Evolutionary conservation across 1,140 invertebrate species (phyloP).

Genomic region (Nebria ingens): DNA sequence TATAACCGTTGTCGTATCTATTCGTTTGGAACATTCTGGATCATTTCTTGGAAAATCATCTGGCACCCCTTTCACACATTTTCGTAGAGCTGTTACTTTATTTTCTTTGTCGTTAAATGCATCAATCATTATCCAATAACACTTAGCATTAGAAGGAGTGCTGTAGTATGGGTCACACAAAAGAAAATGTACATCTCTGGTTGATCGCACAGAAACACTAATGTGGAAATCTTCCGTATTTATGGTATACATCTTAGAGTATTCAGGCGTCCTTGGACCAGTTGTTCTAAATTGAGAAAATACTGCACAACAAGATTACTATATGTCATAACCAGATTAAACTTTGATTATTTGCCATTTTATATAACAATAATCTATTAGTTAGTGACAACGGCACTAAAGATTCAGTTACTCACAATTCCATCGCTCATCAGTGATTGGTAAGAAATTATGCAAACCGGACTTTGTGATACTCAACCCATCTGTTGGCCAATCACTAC

Average conservation of each 20-base stretch:
- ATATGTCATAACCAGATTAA: background rate
- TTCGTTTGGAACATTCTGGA: background rate
- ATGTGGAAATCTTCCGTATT: background rate
- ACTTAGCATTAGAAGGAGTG: background rate
- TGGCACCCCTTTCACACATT: background rate
- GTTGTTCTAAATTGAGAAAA: background rate
- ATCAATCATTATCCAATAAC: slow-evolving; percentile 2
- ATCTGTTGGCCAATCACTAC: too few relatives aligned
- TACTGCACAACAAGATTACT: background rate
- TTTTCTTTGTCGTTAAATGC: background rate
- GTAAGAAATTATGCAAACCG: too few relatives aligned
- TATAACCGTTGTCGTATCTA: background rate
- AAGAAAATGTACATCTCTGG: background rate
- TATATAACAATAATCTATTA: too few relatives aligned
- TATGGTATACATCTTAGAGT: background rate
- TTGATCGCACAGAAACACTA: background rate
- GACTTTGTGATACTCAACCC: too few relatives aligned
- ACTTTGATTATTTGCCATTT: background rate
- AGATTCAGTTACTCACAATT: background rate
- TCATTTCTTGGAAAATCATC: slow-evolving; percentile 4
- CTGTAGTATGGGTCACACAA: background rate
- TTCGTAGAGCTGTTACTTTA: background rate
- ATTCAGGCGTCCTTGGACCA: background rate
- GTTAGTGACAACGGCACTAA: background rate
- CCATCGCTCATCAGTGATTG: background rate